Conservation (phyloP, 2,113 vertebrate genomes). For the Noturus placidus region DNA sequence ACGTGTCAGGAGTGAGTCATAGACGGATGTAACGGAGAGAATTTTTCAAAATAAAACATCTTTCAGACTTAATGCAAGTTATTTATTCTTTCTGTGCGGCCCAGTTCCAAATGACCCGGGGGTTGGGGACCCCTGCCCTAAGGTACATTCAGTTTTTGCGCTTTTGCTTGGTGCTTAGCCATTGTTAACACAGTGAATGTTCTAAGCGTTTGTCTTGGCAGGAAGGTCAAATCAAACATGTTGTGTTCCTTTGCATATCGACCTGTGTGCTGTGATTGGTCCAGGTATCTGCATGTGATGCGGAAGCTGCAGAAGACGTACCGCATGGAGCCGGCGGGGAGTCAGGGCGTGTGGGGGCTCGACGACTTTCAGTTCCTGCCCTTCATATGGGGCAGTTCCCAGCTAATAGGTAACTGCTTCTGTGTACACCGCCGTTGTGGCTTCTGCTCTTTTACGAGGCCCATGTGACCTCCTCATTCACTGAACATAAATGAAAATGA, state of each 20-base stretch:
- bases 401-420: conserved; percentile 81
- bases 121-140: no score
- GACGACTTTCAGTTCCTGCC: conserved; percentile 98
- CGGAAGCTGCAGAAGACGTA: conserved; percentile 93
- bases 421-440: background rate
- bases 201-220: background rate
- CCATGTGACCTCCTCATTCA: background rate
- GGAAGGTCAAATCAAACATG: background rate
- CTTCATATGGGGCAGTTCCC: conserved; percentile 96
- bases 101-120: no score
- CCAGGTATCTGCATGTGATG: conserved; percentile 91
- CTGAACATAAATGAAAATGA: background rate
- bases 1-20: no score
- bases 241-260: conserved; percentile 6
- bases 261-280: conserved; percentile 3
- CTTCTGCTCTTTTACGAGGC: background rate
- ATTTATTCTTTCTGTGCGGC: no score
- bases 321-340: conserved; percentile 96
- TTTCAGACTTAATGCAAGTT: no score
- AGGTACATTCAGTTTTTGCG: background rate
- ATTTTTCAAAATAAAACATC: no score
- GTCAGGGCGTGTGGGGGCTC: conserved; percentile 97
- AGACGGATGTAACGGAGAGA: no score
- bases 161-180: background rate
- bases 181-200: background rate